A percentile compares a stretch with the other conserved stretches of the same genome.
These are phyloP conservation scores for Diprion similis DNA, from an alignment of 1,140 invertebrate species.

Conservation along the genomic window DNA sequence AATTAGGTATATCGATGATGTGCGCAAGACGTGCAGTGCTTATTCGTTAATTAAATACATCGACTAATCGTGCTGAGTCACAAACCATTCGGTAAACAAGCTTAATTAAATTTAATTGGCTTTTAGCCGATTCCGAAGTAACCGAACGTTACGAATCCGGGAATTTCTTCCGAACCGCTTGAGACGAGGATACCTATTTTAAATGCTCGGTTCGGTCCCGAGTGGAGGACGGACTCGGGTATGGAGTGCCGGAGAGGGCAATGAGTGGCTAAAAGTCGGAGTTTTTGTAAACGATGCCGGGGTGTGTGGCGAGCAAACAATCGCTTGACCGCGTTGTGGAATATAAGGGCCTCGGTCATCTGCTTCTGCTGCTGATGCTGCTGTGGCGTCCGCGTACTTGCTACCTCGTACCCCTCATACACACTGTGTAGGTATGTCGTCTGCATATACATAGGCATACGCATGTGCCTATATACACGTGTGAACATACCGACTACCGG, in stretches of 20 bases:
- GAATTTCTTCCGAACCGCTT: too few relatives aligned
- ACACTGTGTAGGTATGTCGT: background rate
- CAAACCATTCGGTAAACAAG: too few relatives aligned
- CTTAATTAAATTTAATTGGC: too few relatives aligned
- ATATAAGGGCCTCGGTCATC: conserved; percentile 1
- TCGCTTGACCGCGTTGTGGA: conserved; percentile 6
- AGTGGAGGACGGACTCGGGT: background rate
- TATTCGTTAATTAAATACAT: too few relatives aligned
- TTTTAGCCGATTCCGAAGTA: too few relatives aligned
- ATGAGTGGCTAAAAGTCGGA: conserved; percentile 19
- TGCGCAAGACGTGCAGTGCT: too few relatives aligned
- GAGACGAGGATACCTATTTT: too few relatives aligned
- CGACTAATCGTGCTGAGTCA: too few relatives aligned
- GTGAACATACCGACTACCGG: background rate
- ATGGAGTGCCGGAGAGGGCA: background rate
- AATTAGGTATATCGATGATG: too few relatives aligned
- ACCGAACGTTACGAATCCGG: too few relatives aligned
- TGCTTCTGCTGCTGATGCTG: background rate
- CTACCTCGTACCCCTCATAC: background rate
- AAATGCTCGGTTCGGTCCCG: background rate
- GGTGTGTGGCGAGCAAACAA: conserved; percentile 29
- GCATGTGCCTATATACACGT: background rate
- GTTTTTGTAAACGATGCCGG: conserved; percentile 37
- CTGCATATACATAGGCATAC: too few relatives aligned
- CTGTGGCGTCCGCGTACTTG: conserved; percentile 19